Evolutionary conservation across 2,113 vertebrate species (phyloP).

Genomic region (Numida meleagris): DNA sequence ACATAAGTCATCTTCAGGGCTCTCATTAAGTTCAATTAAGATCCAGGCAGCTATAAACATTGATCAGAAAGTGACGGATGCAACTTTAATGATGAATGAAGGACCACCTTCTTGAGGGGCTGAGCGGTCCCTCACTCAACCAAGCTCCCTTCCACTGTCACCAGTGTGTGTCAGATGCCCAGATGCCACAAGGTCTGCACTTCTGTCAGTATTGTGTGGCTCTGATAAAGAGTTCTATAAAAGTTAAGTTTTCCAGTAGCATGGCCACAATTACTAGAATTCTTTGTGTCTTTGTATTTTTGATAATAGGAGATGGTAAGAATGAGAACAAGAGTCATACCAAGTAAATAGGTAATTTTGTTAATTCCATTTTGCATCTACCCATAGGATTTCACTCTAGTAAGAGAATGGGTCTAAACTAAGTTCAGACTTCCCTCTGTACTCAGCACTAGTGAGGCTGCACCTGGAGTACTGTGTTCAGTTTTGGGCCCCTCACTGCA

Average conservation of each 20-base stretch:
- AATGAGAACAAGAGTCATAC: background rate
- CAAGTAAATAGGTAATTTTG: background rate
- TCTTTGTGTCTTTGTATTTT: background rate
- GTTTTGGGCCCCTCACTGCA: too few species aligned
- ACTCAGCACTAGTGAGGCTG: too few species aligned
- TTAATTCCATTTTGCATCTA: background rate
- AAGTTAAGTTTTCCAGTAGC: background rate
- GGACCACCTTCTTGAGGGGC: background rate
- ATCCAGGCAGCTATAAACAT: background rate
- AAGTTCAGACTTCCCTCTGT: background rate
- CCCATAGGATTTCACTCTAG: background rate
- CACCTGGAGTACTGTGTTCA: too few species aligned
- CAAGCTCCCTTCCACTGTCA: background rate
- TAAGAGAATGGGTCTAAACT: background rate
- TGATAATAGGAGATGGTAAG: background rate
- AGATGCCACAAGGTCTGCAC: background rate
- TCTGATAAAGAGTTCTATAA: background rate
- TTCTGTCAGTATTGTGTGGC: background rate
- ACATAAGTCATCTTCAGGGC: background rate
- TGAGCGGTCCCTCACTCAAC: background rate
- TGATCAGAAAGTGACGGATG: background rate
- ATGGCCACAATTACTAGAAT: background rate
- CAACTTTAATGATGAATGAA: background rate
- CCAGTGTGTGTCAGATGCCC: background rate
- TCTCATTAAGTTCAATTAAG: background rate